These are phyloP conservation scores for Leptopilina boulardi DNA, from an alignment of 1,140 invertebrate genomes.

Conservation along the genomic window DNA sequence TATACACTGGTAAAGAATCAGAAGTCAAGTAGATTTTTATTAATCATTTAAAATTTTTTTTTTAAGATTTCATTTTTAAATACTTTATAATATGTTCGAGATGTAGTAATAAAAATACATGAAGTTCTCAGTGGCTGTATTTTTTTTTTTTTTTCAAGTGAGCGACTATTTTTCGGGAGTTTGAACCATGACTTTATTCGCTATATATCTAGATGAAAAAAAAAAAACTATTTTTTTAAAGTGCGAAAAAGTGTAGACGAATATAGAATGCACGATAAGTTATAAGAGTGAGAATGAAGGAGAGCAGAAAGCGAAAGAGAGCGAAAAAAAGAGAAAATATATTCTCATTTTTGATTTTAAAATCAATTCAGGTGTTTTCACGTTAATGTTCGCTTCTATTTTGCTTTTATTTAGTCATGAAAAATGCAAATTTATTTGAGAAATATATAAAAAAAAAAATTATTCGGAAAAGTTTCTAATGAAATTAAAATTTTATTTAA, in stretches of 20 bases:
- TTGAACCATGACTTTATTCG: slow-evolving; percentile 15
- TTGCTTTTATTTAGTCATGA: too few species aligned
- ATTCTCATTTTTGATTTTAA: too few species aligned
- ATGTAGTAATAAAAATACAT: background rate
- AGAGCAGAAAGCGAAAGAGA: background rate
- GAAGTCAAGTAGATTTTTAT: background rate
- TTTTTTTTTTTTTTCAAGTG: too few species aligned
- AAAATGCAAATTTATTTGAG: too few species aligned
- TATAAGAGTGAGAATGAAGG: slow-evolving; percentile 26
- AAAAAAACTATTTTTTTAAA: background rate
- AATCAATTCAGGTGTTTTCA: background rate
- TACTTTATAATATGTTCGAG: background rate
- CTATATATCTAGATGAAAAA: background rate
- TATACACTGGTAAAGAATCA: background rate
- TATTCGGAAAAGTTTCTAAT: too few species aligned
- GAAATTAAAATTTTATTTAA: too few species aligned
- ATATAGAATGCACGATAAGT: slow-evolving; percentile 6
- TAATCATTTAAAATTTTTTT: too few species aligned
- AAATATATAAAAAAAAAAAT: too few species aligned
- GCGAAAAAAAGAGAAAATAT: background rate
- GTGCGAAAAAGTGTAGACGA: slow-evolving; percentile 20
- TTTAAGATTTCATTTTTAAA: too few species aligned
- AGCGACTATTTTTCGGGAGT: background rate
- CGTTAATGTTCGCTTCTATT: background rate
- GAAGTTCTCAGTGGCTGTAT: background rate